These are phyloP conservation scores for Scomberomorus guttatus DNA, from an alignment of 2,797 vertebrate species.

Conservation along the genomic window DNA sequence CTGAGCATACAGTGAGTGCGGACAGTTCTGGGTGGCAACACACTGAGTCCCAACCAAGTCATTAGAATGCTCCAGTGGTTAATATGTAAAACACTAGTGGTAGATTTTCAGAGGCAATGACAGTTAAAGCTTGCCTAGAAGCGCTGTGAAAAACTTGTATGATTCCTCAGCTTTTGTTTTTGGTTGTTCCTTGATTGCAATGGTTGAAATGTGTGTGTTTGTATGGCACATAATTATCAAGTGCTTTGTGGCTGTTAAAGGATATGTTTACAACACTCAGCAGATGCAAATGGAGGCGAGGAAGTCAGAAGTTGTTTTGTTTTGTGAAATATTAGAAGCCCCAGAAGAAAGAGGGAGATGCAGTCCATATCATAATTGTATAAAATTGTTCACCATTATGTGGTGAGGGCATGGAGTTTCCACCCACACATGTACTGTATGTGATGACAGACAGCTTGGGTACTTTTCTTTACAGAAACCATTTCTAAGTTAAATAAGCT, in stretches of 20 bases:
- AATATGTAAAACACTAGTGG: neutral
- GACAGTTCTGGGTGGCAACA: constrained; percentile 13
- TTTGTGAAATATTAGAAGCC: neutral
- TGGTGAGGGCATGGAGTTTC: neutral
- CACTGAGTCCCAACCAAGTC: neutral
- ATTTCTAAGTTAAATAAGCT: constrained; percentile 1
- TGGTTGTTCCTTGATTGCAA: neutral
- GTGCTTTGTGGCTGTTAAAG: neutral
- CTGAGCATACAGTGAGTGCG: neutral
- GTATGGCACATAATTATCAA: neutral
- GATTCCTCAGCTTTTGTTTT: too few species aligned
- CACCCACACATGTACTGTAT: neutral
- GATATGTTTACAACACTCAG: neutral
- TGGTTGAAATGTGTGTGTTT: neutral
- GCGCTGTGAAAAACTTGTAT: neutral
- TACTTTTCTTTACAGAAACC: neutral
- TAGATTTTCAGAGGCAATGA: neutral
- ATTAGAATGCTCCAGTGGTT: neutral
- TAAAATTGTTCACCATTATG: constrained; percentile 6
- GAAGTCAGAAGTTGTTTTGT: neutral
- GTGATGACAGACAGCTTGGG: neutral
- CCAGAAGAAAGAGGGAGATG: too few species aligned
- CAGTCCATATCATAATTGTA: neutral
- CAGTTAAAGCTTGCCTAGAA: neutral
- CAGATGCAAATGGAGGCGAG: neutral